A percentile compares a stretch with the other conserved stretches of the same genome.
Conservation (phyloP, 2,888 invertebrate species). For the Hyposoter dolosus region DNA sequence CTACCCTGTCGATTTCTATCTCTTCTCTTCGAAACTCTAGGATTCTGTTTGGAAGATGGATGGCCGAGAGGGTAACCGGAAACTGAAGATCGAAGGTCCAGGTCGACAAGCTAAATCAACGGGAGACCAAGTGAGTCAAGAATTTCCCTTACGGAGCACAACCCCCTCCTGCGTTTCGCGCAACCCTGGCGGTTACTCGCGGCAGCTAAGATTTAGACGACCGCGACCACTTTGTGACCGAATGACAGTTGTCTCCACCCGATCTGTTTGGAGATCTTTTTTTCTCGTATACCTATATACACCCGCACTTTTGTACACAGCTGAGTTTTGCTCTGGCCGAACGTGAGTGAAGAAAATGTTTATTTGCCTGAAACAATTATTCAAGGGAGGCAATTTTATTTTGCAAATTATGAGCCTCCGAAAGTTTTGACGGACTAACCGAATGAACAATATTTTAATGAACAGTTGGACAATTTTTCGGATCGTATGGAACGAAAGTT, state of each 20-base stretch:
- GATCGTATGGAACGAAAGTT: background rate
- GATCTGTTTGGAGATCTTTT: constrained; percentile 44
- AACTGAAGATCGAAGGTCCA: constrained; percentile 43
- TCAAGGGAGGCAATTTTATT: background rate
- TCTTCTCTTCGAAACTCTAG: constrained; percentile 38
- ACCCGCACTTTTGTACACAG: constrained; percentile 10
- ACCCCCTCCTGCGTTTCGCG: constrained; percentile 38
- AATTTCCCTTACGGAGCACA: constrained; percentile 11
- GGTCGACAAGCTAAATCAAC: constrained; percentile 47
- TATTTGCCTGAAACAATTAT: background rate
- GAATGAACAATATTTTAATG: background rate
- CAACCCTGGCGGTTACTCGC: constrained; percentile 53
- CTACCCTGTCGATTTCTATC: constrained; percentile 37
- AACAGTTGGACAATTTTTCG: background rate
- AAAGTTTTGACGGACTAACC: background rate
- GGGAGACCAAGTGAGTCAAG: constrained; percentile 41
- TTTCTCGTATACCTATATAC: background rate
- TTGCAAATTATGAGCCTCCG: too few relatives aligned
- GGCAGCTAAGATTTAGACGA: constrained; percentile 61
- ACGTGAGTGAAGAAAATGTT: constrained; percentile 43
- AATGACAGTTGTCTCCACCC: constrained; percentile 34
- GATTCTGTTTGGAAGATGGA: constrained; percentile 46
- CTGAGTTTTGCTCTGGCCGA: background rate
- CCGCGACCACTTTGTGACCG: constrained; percentile 64
- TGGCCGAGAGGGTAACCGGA: constrained; percentile 42